Percentiles rank a stretch among this genome's conserved stretches.
These are phyloP conservation scores for Trichonephila inaurata DNA, from an alignment of 1,140 invertebrate genomes.

Conservation along the genomic window DNA sequence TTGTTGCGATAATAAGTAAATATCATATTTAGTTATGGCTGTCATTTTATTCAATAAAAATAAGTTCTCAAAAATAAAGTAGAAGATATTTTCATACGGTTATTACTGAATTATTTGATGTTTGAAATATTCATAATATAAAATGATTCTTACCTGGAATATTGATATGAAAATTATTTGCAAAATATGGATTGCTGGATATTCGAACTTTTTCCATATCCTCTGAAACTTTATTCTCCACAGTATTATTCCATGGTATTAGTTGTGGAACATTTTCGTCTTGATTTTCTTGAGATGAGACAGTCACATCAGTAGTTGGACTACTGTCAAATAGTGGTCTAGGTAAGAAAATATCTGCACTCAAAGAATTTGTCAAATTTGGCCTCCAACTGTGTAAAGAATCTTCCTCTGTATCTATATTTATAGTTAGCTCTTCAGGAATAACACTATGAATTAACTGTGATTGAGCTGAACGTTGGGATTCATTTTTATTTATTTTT, in stretches of 20 bases:
- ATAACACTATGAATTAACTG: slow-evolving; percentile 9
- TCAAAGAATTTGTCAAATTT: slow-evolving; percentile 23
- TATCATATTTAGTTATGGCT: too few species aligned
- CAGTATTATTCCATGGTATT: background rate
- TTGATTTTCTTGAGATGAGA: background rate
- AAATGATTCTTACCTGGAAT: background rate
- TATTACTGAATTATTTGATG: too few species aligned
- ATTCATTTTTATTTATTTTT: background rate
- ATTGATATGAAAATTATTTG: background rate
- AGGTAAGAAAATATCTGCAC: slow-evolving; percentile 52
- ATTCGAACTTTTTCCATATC: background rate
- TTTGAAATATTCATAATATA: too few species aligned
- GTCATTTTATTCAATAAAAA: too few species aligned
- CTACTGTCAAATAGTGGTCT: background rate
- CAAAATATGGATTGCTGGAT: background rate
- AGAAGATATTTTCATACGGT: too few species aligned
- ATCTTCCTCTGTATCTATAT: slow-evolving; percentile 50
- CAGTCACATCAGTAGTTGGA: background rate
- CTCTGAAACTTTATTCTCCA: background rate
- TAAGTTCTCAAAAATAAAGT: too few species aligned
- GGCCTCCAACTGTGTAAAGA: slow-evolving; percentile 64
- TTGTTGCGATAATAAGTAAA: too few species aligned
- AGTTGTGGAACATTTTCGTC: background rate
- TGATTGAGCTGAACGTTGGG: background rate
- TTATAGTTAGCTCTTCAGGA: slow-evolving; percentile 57